Conservation (phyloP, 2,113 vertebrate species). For the Myotis davidii region DNA sequence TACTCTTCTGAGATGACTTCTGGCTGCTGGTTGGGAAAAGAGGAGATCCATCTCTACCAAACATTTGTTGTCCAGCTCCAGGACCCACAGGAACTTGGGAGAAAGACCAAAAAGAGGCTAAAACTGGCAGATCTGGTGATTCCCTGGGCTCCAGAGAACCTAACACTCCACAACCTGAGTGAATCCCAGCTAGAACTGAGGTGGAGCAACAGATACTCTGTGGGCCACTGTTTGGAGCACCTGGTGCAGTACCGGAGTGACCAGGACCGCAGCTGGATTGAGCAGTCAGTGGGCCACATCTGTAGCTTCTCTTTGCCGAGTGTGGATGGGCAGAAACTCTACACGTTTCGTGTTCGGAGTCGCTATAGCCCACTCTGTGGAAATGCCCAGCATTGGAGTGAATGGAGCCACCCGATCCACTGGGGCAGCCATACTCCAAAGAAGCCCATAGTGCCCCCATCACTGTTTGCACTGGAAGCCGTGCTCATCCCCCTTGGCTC, state of each 20-base stretch:
- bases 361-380: constrained; percentile 81
- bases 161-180: constrained; percentile 77
- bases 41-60: constrained; percentile 64
- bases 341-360: constrained; percentile 86
- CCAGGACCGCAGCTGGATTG: constrained; percentile 81
- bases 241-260: constrained; percentile 85
- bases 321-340: constrained; percentile 84
- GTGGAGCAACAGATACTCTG: constrained; percentile 77
- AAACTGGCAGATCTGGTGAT: constrained; percentile 85
- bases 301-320: constrained; percentile 82
- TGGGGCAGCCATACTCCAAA: constrained; percentile 83
- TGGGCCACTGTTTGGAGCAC: constrained; percentile 77
- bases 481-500: constrained; percentile 65
- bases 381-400: constrained; percentile 84
- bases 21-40: constrained; percentile 81
- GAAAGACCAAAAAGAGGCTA: constrained; percentile 53
- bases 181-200: constrained; percentile 83
- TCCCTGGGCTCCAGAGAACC: constrained; percentile 83
- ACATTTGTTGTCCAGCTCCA: constrained; percentile 75
- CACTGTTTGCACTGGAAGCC: constrained; percentile 41
- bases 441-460: constrained; percentile 55
- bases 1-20: constrained; percentile 68
- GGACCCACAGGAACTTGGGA: constrained; percentile 27
- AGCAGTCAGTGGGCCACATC: constrained; percentile 32
- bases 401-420: constrained; percentile 80